Evolutionary conservation across 2,113 vertebrate genomes (phyloP), one percentile per base, ranked within the genome.

Genomic region (Peromyscus californicus): DNA sequence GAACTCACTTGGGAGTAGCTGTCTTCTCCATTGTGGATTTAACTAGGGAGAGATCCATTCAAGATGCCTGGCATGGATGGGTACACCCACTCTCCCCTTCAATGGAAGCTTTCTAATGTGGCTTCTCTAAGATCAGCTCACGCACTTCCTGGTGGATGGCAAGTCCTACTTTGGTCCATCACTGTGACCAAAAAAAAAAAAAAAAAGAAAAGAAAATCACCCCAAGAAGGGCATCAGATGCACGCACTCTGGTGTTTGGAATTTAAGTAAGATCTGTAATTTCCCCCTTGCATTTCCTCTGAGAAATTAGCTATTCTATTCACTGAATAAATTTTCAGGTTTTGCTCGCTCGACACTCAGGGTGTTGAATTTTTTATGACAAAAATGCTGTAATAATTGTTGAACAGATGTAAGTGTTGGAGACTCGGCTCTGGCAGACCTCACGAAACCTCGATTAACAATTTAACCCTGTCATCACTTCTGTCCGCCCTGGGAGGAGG

Each of bases 311-410:
- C 98, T 99, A 99, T 99, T 99, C 99, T 99, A 99, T 99, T 99
- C 99, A 98, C 99, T 99, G 99, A 99, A 99, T 99, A 99, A 98
- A 99, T 99, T 99, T 99, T 99, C 99, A 99, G 99, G 99, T 99
- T 99, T 99, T 99, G 99, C 99, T 99, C 98, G 98, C 99, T 99
- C 98, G 99, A 99, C 99, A 99, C 99, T 99, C 98, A 97, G 99
- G 99, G 99, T 99, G 99, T 99, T 99, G 99, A 99, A 99, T 99
- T 99, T 99, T 99, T 99, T 99, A 99, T 99, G 99, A 99, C 98
- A 99, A 99, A 99, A 99, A 99, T 98, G 99, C 99, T 99, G 99
- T 99, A 99, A 99, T 99, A 99, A 99, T 99, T 99, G 99, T 99
- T 99, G 99, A 99, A 99, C 99, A 99, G 99, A 99, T 99, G 99